Evolutionary conservation across 2,113 vertebrate species (phyloP).

Genomic region (Callopanchax toddi): DNA sequence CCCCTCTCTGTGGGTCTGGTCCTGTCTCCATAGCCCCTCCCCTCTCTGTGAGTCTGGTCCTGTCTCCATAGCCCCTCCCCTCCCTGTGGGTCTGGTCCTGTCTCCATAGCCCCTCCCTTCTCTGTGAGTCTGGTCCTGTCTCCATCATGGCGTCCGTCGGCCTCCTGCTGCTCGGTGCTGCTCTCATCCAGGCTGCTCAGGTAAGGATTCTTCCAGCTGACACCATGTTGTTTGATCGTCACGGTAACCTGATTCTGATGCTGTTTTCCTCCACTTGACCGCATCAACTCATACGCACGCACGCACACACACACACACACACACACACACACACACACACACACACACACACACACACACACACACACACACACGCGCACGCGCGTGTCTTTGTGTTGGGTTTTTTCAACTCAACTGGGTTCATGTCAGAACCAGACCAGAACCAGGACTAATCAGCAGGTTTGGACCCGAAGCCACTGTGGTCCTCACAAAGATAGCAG

Average conservation of each 20-base stretch:
- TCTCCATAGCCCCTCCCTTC: background rate
- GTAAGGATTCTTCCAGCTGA: conserved; percentile 33
- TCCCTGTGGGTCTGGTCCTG: conserved; percentile 7
- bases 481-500: conserved; percentile 4
- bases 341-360: too few species aligned
- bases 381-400: background rate
- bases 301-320: too few species aligned
- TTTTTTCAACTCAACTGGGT: background rate
- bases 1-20: too few species aligned
- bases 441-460: background rate
- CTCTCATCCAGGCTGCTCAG: conserved; percentile 59
- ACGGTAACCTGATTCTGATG: conserved; percentile 16
- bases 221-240: background rate
- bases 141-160: conserved; percentile 61
- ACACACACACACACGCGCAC: too few species aligned
- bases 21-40: background rate
- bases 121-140: conserved; percentile 36
- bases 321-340: too few species aligned
- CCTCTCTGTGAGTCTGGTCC: conserved; percentile 16
- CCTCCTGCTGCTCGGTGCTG: conserved; percentile 60
- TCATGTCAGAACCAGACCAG: background rate
- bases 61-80: background rate
- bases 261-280: conserved; percentile 5
- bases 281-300: too few species aligned
- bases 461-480: too few species aligned